Evolutionary conservation across 2,113 vertebrate species (phyloP).

Genomic region (Dermatemys mawii): DNA sequence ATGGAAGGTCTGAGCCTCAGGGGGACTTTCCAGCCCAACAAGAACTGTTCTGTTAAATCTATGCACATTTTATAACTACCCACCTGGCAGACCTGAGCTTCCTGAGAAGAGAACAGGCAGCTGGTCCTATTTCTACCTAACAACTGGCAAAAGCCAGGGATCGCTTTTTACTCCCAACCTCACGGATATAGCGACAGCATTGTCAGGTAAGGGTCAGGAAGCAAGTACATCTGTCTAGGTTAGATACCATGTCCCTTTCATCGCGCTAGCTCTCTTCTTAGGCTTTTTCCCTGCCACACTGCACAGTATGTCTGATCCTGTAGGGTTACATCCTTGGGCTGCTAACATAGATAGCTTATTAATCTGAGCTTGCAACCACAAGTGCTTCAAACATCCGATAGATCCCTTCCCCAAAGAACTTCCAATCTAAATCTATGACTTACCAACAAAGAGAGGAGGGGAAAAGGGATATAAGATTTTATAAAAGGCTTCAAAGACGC

Average conservation of each 20-base stretch:
- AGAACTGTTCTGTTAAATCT: neutral
- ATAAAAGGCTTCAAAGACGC: neutral
- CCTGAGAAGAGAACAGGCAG: neutral
- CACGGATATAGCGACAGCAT: neutral
- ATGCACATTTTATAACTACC: neutral
- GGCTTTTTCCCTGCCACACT: neutral
- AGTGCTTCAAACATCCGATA: neutral
- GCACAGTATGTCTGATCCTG: neutral
- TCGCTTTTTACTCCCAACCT: neutral
- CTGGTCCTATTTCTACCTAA: neutral
- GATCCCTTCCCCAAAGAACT: neutral
- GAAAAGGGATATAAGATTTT: neutral
- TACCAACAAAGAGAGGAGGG: neutral
- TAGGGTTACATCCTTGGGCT: neutral
- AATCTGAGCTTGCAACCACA: neutral
- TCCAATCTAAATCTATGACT: neutral
- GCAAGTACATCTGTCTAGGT: neutral
- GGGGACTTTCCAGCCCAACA: neutral
- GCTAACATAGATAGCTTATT: neutral
- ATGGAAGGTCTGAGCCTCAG: neutral
- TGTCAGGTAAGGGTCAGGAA: neutral
- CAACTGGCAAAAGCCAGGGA: neutral
- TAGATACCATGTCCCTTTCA: neutral
- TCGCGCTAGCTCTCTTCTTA: neutral
- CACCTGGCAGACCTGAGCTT: neutral